Evolutionary conservation across 2,888 invertebrate genomes (phyloP).

Genomic region (Zygaena filipendulae): DNA sequence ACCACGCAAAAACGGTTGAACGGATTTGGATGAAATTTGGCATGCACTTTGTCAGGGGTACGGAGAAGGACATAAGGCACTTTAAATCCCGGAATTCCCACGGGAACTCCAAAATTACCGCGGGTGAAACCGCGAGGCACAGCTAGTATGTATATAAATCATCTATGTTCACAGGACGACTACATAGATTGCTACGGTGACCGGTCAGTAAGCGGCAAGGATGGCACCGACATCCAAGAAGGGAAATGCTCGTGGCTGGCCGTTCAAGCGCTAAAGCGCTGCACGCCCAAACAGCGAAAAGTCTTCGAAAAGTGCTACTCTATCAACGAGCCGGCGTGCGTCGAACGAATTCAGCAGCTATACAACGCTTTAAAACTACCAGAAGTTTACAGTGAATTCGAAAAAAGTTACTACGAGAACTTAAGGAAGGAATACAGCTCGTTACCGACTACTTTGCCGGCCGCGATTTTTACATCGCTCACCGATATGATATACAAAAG

Average conservation of each 20-base stretch:
- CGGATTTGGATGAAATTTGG: too few relatives aligned
- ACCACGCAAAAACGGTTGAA: too few relatives aligned
- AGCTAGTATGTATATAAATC: too few relatives aligned
- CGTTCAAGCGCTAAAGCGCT: slow-evolving; percentile 82
- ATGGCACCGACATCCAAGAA: slow-evolving; percentile 89
- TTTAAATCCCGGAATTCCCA: too few relatives aligned
- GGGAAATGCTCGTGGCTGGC: slow-evolving; percentile 96
- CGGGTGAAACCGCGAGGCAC: too few relatives aligned
- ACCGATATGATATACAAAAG: slow-evolving; percentile 71
- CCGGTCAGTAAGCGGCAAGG: slow-evolving; percentile 83
- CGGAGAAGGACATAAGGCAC: too few relatives aligned
- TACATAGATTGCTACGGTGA: slow-evolving; percentile 90
- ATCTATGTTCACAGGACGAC: slow-evolving; percentile 78
- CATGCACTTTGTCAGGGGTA: too few relatives aligned
- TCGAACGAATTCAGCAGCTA: slow-evolving; percentile 46
- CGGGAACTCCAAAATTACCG: too few relatives aligned
- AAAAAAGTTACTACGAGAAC: slow-evolving; percentile 1
- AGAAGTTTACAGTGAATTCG: slow-evolving; percentile 63
- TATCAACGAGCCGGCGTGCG: slow-evolving; percentile 68
- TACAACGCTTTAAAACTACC: slow-evolving; percentile 74
- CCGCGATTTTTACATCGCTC: background rate
- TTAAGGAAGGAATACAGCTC: background rate
- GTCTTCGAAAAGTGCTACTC: slow-evolving; percentile 76
- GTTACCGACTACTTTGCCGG: background rate
- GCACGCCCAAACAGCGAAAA: slow-evolving; percentile 69